Conservation (phyloP, 2,888 invertebrate species). For the Metallyticus violacea region DNA sequence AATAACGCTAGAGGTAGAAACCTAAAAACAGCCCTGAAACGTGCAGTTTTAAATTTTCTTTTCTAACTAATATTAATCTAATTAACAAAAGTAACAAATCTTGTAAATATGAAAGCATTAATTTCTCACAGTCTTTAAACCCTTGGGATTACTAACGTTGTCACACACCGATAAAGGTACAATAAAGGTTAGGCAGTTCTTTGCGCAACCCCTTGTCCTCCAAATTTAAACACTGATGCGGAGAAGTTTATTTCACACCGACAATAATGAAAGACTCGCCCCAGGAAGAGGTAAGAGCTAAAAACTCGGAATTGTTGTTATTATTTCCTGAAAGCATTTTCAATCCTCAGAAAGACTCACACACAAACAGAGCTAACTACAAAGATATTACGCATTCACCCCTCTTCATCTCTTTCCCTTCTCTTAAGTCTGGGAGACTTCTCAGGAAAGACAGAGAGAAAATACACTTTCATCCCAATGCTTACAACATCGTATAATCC, state of each 20-base stretch:
- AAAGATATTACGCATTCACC: slow-evolving; percentile 30
- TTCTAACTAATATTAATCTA: too few species aligned
- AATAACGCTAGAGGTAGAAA: too few species aligned
- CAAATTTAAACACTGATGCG: too few species aligned
- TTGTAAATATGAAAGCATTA: too few species aligned
- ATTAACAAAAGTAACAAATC: too few species aligned
- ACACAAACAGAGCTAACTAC: slow-evolving; percentile 22
- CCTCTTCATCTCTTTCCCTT: background rate
- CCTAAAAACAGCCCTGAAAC: too few species aligned
- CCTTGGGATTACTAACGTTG: too few species aligned
- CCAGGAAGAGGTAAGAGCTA: slow-evolving; percentile 35
- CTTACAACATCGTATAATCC: slow-evolving; percentile 12
- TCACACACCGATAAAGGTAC: too few species aligned
- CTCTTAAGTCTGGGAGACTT: background rate
- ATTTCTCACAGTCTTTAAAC: too few species aligned
- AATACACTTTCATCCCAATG: slow-evolving; percentile 28
- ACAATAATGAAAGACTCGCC: slow-evolving; percentile 47
- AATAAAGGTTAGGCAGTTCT: too few species aligned
- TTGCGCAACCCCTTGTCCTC: too few species aligned
- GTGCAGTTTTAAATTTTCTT: too few species aligned
- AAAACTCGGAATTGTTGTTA: slow-evolving; percentile 28
- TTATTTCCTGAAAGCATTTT: slow-evolving; percentile 15
- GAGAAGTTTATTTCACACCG: slow-evolving; percentile 44
- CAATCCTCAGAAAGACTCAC: slow-evolving; percentile 18
- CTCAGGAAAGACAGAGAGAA: slow-evolving; percentile 1